phyloP scores from a whole-genome alignment of 2,113 vertebrate genomes.

The Hipposideros armiger region DNA sequence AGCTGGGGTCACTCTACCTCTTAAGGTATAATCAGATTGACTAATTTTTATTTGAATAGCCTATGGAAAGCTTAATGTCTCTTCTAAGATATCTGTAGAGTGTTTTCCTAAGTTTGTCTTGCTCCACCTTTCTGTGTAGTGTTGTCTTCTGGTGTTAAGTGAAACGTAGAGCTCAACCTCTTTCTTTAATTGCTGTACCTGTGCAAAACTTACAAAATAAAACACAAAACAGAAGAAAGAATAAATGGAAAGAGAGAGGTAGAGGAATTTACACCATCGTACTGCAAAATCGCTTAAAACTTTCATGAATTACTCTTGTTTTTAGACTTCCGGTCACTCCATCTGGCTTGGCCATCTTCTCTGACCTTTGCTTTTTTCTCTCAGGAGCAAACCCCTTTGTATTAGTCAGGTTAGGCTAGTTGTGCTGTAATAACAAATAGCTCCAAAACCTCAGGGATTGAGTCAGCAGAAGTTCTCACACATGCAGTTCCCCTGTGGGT shows the following conservation, averaged over 20 bases:
- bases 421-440: not conserved
- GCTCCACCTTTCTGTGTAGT: not conserved
- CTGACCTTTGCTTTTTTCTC: not conserved
- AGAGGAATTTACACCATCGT: not conserved
- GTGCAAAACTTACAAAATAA: not conserved
- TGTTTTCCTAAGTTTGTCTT: not conserved
- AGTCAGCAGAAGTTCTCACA: not conserved
- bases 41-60: not conserved
- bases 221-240: conserved; percentile 6
- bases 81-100: not conserved
- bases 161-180: not conserved
- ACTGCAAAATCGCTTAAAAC: not conserved
- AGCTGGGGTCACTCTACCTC: not conserved
- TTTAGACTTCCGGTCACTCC: not conserved
- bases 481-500: not conserved
- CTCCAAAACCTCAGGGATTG: not conserved
- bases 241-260: not conserved
- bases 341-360: not conserved
- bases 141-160: not conserved
- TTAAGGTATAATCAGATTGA: not conserved
- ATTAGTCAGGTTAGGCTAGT: not conserved
- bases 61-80: not conserved
- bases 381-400: not conserved
- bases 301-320: not conserved
- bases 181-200: not conserved